phyloP scores from a whole-genome alignment of 2,113 vertebrate species.

The Stegostoma tigrinum region DNA sequence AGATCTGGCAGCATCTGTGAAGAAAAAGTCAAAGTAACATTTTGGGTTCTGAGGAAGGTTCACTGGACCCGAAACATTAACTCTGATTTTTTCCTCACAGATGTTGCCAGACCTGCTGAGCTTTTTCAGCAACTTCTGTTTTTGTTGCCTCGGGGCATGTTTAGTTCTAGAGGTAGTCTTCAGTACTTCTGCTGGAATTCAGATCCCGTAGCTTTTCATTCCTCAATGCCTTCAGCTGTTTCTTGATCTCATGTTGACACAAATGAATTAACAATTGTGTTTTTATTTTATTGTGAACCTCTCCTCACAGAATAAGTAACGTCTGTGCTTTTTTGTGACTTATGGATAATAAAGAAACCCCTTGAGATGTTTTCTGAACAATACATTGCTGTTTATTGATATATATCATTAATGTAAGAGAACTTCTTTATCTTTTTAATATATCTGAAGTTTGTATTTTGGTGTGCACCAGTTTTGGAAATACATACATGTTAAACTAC shows the following conservation, averaged over 20 bases:
- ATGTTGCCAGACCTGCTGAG: too few species aligned
- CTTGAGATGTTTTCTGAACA: not conserved
- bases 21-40: too few species aligned
- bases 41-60: too few species aligned
- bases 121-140: too few species aligned
- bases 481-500: not conserved
- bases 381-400: not conserved
- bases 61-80: too few species aligned
- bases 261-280: not conserved
- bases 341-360: not conserved
- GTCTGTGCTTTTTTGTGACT: not conserved
- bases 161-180: not conserved
- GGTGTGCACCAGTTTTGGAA: not conserved
- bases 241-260: not conserved
- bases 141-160: too few species aligned
- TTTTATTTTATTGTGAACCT: not conserved
- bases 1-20: too few species aligned
- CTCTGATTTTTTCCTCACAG: too few species aligned
- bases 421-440: not conserved
- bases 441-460: not conserved
- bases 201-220: not conserved
- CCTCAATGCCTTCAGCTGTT: not conserved
- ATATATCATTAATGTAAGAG: not conserved
- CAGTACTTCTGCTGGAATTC: not conserved
- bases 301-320: not conserved